These are phyloP conservation scores for Gryllus longicercus DNA, from an alignment of 2,888 invertebrate genomes.

Conservation along the genomic window DNA sequence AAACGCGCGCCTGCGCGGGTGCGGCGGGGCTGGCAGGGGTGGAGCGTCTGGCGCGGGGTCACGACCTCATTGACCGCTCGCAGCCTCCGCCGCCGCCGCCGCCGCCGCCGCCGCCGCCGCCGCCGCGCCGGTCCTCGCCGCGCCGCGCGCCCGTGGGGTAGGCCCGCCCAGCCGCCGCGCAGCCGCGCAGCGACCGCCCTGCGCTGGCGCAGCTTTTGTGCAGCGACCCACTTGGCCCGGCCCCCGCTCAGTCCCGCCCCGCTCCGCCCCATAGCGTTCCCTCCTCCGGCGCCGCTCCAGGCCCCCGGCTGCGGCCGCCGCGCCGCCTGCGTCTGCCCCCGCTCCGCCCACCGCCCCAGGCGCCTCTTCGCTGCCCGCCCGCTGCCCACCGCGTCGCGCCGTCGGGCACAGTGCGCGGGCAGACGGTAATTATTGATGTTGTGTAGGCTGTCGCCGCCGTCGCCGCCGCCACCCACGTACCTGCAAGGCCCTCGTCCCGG, in stretches of 20 bases:
- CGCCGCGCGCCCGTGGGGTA: slow-evolving; percentile 7
- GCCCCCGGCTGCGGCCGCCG: neutral
- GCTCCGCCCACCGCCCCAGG: neutral
- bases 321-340: neutral
- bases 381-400: too few species aligned
- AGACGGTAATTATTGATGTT: too few species aligned
- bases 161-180: neutral
- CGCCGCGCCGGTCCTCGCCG: neutral
- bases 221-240: neutral
- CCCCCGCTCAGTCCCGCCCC: neutral
- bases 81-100: neutral
- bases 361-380: too few species aligned
- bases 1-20: neutral
- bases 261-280: neutral
- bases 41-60: neutral
- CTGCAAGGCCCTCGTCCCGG: neutral
- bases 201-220: neutral
- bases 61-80: neutral
- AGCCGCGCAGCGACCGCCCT: neutral
- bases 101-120: neutral
- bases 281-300: neutral
- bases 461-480: neutral
- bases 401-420: too few species aligned
- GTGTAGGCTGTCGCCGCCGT: neutral
- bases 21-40: neutral